A percentile compares a stretch with the other conserved stretches of the same genome.
Conservation (phyloP, 2,113 vertebrate species). For the Ictalurus furcatus region DNA sequence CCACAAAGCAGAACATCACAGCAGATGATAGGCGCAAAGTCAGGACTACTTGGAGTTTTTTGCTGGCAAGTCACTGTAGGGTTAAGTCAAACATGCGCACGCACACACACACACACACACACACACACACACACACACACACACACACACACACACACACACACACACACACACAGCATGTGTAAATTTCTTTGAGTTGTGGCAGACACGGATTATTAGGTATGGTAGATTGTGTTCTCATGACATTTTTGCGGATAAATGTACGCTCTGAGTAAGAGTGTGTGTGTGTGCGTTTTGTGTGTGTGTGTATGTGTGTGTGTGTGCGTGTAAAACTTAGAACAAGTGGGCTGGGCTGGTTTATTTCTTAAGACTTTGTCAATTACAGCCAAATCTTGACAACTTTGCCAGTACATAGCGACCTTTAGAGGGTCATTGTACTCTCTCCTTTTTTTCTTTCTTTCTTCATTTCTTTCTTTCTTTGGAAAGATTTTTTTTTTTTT, state of each 20-base stretch:
- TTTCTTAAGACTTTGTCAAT: constrained; percentile 63
- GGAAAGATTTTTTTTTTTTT: background rate
- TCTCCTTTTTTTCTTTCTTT: constrained; percentile 1
- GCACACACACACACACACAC: background rate
- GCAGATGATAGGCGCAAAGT: constrained; percentile 64
- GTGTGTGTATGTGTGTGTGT: constrained; percentile 1
- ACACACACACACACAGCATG: background rate
- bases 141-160: background rate
- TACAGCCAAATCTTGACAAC: constrained; percentile 60
- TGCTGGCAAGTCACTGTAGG: background rate
- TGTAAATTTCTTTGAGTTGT: background rate
- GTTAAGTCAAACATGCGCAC: background rate
- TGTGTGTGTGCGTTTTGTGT: too few relatives aligned
- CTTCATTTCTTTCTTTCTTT: background rate
- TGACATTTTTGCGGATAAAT: background rate
- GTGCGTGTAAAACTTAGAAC: constrained; percentile 63
- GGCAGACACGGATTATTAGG: background rate
- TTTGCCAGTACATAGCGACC: constrained; percentile 49
- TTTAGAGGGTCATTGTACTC: background rate
- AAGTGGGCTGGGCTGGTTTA: constrained; percentile 67
- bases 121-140: background rate
- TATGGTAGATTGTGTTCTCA: background rate
- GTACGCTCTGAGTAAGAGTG: background rate
- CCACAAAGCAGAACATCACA: constrained; percentile 58
- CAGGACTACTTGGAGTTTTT: constrained; percentile 2